Conservation (phyloP, 1,140 invertebrate genomes). For the Aphaenogaster ashmeadi region DNA sequence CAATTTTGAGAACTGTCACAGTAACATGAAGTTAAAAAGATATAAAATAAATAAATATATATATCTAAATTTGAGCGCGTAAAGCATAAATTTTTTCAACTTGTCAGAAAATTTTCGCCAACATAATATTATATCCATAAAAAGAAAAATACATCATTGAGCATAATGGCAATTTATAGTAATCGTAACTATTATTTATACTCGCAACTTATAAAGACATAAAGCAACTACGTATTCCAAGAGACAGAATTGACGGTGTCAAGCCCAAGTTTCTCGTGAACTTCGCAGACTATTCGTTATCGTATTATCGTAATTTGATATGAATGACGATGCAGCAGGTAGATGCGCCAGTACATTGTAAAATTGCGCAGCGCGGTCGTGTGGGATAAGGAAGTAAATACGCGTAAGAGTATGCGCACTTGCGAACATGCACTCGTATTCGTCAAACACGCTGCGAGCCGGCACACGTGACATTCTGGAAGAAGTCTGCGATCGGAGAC, state of each 20-base stretch:
- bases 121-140: background rate
- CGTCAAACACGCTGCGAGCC: background rate
- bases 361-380: slow-evolving; percentile 8
- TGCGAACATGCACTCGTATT: background rate
- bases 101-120: background rate
- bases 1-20: background rate
- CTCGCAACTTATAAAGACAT: background rate
- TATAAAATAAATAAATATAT: background rate
- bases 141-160: background rate
- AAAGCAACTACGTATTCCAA: background rate
- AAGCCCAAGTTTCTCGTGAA: background rate
- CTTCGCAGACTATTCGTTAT: background rate
- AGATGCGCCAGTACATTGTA: slow-evolving; percentile 1
- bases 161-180: background rate
- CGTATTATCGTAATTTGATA: slow-evolving; percentile 44
- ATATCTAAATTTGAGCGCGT: background rate
- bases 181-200: background rate
- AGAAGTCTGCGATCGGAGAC: slow-evolving; percentile 32
- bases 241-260: background rate
- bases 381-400: slow-evolving; percentile 26
- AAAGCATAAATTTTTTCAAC: background rate
- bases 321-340: slow-evolving; percentile 1
- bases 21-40: background rate
- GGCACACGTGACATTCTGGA: slow-evolving; percentile 41
- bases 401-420: background rate